phyloP scores from a whole-genome alignment of 2,797 vertebrate genomes.

The Tenualosa ilisha region DNA sequence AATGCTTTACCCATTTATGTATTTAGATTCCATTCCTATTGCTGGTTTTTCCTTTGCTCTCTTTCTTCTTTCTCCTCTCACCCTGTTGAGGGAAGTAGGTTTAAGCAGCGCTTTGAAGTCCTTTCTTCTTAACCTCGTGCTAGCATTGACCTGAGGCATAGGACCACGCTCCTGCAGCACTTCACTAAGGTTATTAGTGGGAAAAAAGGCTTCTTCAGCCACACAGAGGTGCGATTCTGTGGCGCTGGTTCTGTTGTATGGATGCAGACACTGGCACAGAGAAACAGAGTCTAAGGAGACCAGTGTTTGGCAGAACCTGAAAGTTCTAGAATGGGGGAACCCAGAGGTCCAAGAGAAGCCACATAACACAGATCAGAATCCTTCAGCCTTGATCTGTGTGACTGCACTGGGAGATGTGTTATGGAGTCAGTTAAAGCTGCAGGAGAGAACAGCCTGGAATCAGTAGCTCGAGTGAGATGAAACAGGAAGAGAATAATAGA shows the following conservation, averaged over 20 bases:
- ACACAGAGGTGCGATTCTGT: not conserved
- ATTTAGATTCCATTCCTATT: constrained; percentile 66
- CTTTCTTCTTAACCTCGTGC: constrained; percentile 36
- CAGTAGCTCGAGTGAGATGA: not conserved
- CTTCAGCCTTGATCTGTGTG: not conserved
- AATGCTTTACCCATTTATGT: constrained; percentile 73
- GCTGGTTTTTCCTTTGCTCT: constrained; percentile 60
- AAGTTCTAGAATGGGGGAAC: not conserved
- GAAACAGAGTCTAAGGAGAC: not conserved
- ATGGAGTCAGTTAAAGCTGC: not conserved
- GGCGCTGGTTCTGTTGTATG: not conserved
- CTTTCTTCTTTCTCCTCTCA: constrained; percentile 44
- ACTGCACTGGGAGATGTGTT: not conserved
- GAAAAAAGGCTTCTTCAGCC: not conserved
- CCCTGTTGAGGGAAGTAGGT: constrained; percentile 41
- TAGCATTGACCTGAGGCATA: not conserved
- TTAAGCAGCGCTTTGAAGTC: constrained; percentile 39
- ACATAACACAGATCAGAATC: too few species aligned
- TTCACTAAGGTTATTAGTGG: not conserved
- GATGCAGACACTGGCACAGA: not conserved
- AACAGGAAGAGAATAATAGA: not conserved
- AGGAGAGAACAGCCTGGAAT: not conserved
- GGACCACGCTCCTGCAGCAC: not conserved
- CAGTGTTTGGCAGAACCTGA: not conserved
- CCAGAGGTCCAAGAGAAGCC: not conserved